A percentile compares a stretch with the other conserved stretches of the same genome.
Evolutionary conservation across 2,113 vertebrate genomes (phyloP).

Genomic region (Oncorhynchus mykiss): DNA sequence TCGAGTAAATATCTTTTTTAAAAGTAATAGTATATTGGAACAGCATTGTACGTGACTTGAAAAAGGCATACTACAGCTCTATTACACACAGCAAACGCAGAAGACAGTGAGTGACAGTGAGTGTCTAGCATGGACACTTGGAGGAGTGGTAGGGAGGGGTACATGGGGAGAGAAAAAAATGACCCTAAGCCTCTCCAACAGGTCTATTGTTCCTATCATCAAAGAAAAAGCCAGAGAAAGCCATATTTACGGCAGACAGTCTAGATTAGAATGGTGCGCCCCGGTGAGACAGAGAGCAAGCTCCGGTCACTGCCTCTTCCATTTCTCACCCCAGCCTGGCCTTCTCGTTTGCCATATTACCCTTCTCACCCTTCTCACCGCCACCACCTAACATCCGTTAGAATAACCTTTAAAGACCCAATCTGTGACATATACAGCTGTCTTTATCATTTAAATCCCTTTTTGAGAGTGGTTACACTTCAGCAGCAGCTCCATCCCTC

Average conservation of each 20-base stretch:
- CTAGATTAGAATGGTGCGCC: conserved; percentile 34
- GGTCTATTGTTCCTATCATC: conserved; percentile 57
- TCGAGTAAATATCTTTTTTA: not conserved
- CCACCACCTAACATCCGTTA: not conserved
- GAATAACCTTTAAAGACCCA: too few relatives aligned
- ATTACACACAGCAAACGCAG: conserved; percentile 2
- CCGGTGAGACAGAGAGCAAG: conserved; percentile 42
- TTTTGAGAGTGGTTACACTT: too few relatives aligned
- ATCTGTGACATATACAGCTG: too few relatives aligned
- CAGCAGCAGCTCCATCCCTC: too few relatives aligned
- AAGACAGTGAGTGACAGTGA: too few relatives aligned
- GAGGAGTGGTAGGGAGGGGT: conserved; percentile 6
- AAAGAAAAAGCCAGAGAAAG: conserved; percentile 46
- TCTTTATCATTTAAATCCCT: too few relatives aligned
- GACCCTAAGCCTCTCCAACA: conserved; percentile 55
- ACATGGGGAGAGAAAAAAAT: conserved; percentile 33
- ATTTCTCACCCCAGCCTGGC: conserved; percentile 6
- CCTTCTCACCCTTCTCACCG: not conserved
- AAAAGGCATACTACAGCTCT: not conserved
- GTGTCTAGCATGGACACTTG: conserved; percentile 26
- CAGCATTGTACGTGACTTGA: too few relatives aligned
- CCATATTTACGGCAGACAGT: conserved; percentile 52
- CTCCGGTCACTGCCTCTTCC: conserved; percentile 41
- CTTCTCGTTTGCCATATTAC: conserved; percentile 28
- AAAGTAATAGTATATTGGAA: not conserved